Conservation (phyloP, 2,888 invertebrate genomes). For the Eupithecia insigniata region DNA sequence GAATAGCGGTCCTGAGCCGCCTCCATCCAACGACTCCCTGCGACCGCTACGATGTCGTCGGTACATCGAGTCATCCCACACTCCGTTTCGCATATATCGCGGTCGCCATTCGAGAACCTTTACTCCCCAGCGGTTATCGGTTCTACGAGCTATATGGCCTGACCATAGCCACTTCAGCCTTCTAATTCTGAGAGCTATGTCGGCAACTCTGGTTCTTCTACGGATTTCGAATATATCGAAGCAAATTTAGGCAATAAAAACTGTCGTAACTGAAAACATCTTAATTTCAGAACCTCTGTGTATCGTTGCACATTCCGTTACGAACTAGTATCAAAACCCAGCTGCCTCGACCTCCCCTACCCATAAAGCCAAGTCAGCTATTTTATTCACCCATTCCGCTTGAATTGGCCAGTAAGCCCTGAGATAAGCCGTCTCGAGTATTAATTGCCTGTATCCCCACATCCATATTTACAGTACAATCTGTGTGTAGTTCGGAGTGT, state of each 20-base stretch:
- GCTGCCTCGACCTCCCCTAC: not conserved
- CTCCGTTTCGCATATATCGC: no score
- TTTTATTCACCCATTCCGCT: not conserved
- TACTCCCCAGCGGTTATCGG: no score
- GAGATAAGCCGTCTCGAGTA: not conserved
- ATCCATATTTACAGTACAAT: slow-evolving; percentile 42
- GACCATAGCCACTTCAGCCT: no score
- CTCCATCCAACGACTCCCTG: no score
- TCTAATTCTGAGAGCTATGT: no score
- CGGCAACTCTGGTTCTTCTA: no score
- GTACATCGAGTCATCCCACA: no score
- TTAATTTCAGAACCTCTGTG: not conserved
- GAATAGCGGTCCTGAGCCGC: no score
- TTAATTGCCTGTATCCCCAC: slow-evolving; percentile 14
- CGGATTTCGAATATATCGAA: no score
- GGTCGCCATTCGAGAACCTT: no score
- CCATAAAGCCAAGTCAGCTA: not conserved
- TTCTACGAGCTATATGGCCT: no score
- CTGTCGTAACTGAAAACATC: not conserved
- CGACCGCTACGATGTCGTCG: no score
- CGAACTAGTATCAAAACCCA: not conserved
- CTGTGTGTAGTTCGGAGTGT: slow-evolving; percentile 33
- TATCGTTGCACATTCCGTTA: not conserved
- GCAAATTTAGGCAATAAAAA: not conserved
- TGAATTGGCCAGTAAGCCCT: not conserved